These are phyloP conservation scores for Saguinus oedipus DNA, from an alignment of 2,797 vertebrate species.

Conservation along the genomic window DNA sequence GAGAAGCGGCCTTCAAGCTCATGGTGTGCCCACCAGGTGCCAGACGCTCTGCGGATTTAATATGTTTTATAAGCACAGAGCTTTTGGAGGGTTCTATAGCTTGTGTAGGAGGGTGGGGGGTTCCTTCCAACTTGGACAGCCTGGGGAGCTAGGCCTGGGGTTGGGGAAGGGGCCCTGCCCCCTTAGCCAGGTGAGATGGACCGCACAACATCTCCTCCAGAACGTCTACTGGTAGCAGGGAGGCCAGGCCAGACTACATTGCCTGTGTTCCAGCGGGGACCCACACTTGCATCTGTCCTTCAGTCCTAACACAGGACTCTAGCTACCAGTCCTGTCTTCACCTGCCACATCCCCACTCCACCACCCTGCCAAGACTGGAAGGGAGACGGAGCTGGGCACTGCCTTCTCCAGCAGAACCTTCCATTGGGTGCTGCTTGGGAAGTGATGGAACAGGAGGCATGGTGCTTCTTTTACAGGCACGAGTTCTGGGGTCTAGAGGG, in stretches of 20 bases:
- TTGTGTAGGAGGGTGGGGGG: rapidly evolving
- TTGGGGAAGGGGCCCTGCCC: not conserved
- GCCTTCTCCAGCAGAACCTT: not conserved
- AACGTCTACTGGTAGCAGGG: not conserved
- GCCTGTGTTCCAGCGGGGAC: not conserved
- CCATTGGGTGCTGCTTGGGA: not conserved
- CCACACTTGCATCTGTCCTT: not conserved
- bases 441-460: not conserved
- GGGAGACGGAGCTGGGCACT: not conserved
- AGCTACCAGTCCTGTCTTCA: not conserved
- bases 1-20: not conserved
- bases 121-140: not conserved
- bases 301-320: no score
- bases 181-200: not conserved
- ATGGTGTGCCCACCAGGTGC: not conserved
- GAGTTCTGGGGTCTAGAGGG: not conserved
- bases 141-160: not conserved
- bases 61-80: not conserved
- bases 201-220: not conserved
- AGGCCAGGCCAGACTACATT: not conserved
- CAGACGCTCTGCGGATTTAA: not conserved
- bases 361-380: not conserved
- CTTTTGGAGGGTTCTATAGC: not conserved
- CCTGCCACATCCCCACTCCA: not conserved
- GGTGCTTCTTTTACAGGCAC: not conserved